Base-by-base conservation (phyloP, 1,140 invertebrate genomes). In the Andricus grossulariae region DNA sequence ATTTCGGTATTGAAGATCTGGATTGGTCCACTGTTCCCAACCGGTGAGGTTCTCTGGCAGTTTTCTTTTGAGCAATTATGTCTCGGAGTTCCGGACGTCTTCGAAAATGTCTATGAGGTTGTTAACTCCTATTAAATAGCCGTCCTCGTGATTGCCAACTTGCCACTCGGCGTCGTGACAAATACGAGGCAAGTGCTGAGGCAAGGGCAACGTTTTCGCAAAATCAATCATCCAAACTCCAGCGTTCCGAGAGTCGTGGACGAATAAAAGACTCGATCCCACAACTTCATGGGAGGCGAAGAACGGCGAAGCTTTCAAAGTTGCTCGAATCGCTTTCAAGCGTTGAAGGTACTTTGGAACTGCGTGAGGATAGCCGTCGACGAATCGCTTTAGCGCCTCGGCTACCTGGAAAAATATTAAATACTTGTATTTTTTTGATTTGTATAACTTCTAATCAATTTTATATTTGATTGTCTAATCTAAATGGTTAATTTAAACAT, bases 191-290 rank as follows among this genome's bases (percentile, higher is more conserved):
- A 96, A 87, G 73, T 94, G 92, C 2, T 94, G 93, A 3, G 97
- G 97, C 66, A 99, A 91, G 16, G 94, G 94, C 70, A 97, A 93
- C 3, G 97, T 99, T 91, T 99, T 99, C 11, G 98, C 98, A 91
- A 99, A 99, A 92, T 99, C 98, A 74, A 99, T 99, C 92, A 99
- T 94, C 98, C 98, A 99, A 15, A 99, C 94, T 77, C 95, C 96
- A 7, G 97, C 97, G 84, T 95, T 95, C 74, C 94, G 93, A 18
- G 94, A 93, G 88, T 99, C 98, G 91, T 99, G 98, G 10, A 99
- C 97, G 90, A 99, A 99, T 50, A 99, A 93, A 70, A 99, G 90
- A 25, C 97, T 99, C 88, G 97, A 98, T 54, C 98, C 98, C 80
- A 99, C 98, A n/a, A 99, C 94, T 92, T 99, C 98, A 91, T 99